Percentiles rank a stretch among this genome's conserved stretches.
Evolutionary conservation across 2,888 invertebrate genomes (phyloP).

Genomic region (Drosophila emarginata): DNA sequence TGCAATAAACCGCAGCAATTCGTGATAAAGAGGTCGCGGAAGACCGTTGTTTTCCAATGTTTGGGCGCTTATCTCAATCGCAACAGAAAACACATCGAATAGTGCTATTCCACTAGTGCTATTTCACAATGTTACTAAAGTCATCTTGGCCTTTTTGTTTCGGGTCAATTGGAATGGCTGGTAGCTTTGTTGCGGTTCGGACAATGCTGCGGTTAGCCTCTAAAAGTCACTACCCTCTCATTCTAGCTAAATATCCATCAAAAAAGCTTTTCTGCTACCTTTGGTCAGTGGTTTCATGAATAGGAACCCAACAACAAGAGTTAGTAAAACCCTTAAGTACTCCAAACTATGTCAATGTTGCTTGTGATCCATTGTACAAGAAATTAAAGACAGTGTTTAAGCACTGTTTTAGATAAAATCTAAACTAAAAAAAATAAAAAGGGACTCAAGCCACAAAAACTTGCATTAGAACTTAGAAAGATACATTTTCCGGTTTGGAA

Average conservation of each 20-base stretch:
- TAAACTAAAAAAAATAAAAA: no score
- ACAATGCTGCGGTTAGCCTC: background rate
- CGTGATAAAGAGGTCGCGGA: constrained; percentile 17
- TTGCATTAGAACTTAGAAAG: background rate
- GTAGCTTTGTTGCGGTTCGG: background rate
- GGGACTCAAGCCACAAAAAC: background rate
- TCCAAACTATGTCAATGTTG: background rate
- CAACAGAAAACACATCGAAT: constrained; percentile 2
- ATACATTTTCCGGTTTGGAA: no score
- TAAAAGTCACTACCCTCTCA: background rate
- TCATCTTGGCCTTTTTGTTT: background rate
- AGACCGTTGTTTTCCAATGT: background rate
- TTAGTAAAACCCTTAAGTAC: no score
- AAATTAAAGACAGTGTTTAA: background rate
- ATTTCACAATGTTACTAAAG: background rate
- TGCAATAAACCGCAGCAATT: constrained; percentile 25
- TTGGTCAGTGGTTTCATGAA: no score
- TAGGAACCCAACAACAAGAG: no score
- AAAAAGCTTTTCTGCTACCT: background rate
- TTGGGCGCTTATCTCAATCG: constrained; percentile 17
- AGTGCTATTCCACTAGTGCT: background rate
- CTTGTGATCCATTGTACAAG: background rate
- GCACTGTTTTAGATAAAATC: background rate
- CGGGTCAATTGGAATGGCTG: no score
- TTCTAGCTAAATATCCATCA: background rate